Conservation (phyloP, 2,113 vertebrate species). For the Opisthocomus hoazin region DNA sequence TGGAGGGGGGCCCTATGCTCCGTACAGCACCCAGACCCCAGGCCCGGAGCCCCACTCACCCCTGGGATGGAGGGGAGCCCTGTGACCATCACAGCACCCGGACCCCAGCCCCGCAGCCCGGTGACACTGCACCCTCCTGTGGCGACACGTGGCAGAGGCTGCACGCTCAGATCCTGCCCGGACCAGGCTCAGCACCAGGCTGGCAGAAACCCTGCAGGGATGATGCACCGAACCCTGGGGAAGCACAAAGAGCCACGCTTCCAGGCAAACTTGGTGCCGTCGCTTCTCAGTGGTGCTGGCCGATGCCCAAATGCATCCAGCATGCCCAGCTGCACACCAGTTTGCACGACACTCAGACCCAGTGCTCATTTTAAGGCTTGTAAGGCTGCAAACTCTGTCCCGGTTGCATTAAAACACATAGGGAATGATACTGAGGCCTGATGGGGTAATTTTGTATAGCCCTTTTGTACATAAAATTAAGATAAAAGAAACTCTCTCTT, state of each 20-base stretch:
- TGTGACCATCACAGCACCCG: not conserved
- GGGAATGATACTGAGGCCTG: not conserved
- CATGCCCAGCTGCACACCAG: accelerated
- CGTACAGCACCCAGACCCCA: not conserved
- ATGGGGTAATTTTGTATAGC: not conserved
- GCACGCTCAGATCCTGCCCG: accelerated
- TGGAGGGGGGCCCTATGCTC: not conserved
- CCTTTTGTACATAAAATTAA: not conserved
- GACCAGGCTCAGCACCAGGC: not conserved
- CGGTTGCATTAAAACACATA: not conserved
- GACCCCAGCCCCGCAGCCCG: not conserved
- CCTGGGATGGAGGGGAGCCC: not conserved
- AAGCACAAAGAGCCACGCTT: not conserved
- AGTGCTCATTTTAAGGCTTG: not conserved
- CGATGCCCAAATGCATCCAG: not conserved
- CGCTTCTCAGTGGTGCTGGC: accelerated
- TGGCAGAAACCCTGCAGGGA: not conserved
- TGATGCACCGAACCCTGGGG: not conserved
- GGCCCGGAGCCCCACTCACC: not conserved
- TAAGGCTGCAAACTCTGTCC: not conserved
- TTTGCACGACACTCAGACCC: accelerated
- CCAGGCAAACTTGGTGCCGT: accelerated
- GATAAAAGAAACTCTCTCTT: not conserved
- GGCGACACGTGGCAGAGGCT: not conserved
- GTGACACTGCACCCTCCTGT: slow-evolving; percentile 6